A percentile compares a stretch with the other conserved stretches of the same genome.
Conservation (phyloP, 2,888 invertebrate species). For the Tinea trinotella region DNA sequence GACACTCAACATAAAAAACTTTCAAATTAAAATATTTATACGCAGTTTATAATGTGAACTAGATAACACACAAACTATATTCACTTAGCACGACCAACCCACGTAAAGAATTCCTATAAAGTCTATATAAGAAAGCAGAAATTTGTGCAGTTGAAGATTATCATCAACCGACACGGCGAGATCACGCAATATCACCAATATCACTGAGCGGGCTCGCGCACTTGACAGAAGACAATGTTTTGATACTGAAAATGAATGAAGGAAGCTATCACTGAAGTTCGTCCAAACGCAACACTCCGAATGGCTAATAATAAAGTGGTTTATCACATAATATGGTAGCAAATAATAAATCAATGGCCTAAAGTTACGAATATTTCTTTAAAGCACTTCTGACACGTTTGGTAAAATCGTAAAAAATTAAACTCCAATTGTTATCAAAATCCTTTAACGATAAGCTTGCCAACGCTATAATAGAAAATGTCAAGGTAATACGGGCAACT, state of each 20-base stretch:
- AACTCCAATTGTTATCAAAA: background rate
- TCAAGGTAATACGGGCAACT: background rate
- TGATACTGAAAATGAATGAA: constrained; percentile 32
- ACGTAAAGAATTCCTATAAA: constrained; percentile 18
- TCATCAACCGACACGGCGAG: constrained; percentile 22
- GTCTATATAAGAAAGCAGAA: background rate
- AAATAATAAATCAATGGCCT: no score
- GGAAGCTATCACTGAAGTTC: constrained; percentile 34
- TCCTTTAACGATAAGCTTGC: background rate
- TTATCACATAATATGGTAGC: no score
- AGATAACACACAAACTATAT: background rate
- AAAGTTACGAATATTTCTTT: no score
- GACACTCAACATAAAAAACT: constrained; percentile 38
- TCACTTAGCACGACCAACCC: background rate
- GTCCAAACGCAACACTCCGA: constrained; percentile 19
- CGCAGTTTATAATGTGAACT: constrained; percentile 6
- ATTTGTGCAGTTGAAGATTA: constrained; percentile 13
- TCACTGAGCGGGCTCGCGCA: constrained; percentile 3
- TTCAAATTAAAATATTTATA: background rate
- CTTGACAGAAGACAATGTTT: constrained; percentile 20
- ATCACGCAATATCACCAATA: constrained; percentile 18
- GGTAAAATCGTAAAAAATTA: background rate
- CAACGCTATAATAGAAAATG: background rate
- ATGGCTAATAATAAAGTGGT: no score
- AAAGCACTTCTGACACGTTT: background rate